Evolutionary conservation across 2,888 invertebrate species (phyloP).

Genomic region (Xylota segnis): DNA sequence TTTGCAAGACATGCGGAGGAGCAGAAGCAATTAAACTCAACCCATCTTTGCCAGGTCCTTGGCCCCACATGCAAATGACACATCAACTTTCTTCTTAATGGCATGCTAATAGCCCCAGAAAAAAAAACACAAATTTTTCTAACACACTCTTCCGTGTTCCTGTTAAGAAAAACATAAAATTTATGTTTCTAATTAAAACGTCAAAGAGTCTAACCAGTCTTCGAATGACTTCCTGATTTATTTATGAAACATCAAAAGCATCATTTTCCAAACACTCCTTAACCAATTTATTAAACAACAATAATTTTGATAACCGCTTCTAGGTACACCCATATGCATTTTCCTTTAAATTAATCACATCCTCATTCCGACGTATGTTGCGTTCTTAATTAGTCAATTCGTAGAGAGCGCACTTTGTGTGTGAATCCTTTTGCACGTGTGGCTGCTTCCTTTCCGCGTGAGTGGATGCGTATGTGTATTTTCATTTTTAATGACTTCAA

Average conservation of each 20-base stretch:
- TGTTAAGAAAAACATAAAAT: background rate
- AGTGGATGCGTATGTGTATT: background rate
- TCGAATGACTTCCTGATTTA: slow-evolving; percentile 41
- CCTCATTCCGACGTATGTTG: slow-evolving; percentile 11
- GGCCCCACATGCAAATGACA: background rate
- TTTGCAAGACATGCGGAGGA: background rate
- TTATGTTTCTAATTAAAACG: slow-evolving; percentile 18
- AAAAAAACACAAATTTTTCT: background rate
- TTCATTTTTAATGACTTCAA: slow-evolving; percentile 33
- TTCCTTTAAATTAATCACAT: slow-evolving; percentile 38
- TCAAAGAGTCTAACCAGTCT: slow-evolving; percentile 20
- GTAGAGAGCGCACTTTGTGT: slow-evolving; percentile 10
- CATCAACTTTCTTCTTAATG: background rate
- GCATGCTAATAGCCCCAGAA: background rate
- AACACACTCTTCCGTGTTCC: background rate
- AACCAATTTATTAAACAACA: slow-evolving; percentile 23
- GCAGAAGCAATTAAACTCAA: background rate
- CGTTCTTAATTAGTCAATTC: slow-evolving; percentile 50
- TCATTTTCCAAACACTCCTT: slow-evolving; percentile 6
- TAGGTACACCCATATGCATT: background rate
- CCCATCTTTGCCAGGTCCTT: background rate
- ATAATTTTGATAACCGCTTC: slow-evolving; percentile 27
- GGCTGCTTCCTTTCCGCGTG: background rate
- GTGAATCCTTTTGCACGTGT: slow-evolving; percentile 32
- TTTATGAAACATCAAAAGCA: slow-evolving; percentile 19